A percentile compares a stretch with the other conserved stretches of the same genome.
Evolutionary conservation across 2,797 vertebrate species (phyloP).

Genomic region (Sebastiscus albofasciatus): DNA sequence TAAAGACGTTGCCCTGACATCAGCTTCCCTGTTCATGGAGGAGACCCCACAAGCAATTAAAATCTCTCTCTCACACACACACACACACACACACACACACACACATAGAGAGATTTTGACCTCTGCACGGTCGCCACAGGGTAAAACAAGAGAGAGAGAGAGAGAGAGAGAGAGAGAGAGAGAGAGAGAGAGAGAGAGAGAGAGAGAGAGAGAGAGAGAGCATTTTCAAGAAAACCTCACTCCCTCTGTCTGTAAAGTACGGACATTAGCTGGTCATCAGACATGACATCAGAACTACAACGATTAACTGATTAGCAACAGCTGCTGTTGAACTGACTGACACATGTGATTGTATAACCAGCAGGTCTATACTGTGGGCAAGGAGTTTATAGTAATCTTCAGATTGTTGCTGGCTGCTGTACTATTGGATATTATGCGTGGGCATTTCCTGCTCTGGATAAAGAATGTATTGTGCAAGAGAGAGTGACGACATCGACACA

Average conservation of each 20-base stretch:
- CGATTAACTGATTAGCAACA: constrained; percentile 61
- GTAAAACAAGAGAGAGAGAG: constrained; percentile 6
- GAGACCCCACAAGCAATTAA: constrained; percentile 45
- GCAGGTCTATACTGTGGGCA: constrained; percentile 34
- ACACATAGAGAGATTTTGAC: constrained; percentile 34
- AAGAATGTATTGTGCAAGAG: constrained; percentile 68
- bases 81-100: constrained; percentile 10
- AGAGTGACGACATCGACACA: constrained; percentile 65
- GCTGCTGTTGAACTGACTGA: constrained; percentile 57
- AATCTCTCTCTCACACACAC: not conserved
- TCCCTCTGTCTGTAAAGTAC: constrained; percentile 2
- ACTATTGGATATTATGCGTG: constrained; percentile 47
- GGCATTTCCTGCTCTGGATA: constrained; percentile 74
- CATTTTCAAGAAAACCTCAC: not conserved
- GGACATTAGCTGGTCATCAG: constrained; percentile 21
- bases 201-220: not conserved
- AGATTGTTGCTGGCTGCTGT: constrained; percentile 50
- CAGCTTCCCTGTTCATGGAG: constrained; percentile 43
- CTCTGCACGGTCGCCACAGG: constrained; percentile 35
- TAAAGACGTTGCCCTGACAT: constrained; percentile 50
- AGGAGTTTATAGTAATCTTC: constrained; percentile 69
- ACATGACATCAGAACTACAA: constrained; percentile 53
- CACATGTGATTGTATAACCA: constrained; percentile 59
- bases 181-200: not conserved
- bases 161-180: not conserved